phyloP scores from a whole-genome alignment of 2,113 vertebrate species.

The Suricata suricatta region DNA sequence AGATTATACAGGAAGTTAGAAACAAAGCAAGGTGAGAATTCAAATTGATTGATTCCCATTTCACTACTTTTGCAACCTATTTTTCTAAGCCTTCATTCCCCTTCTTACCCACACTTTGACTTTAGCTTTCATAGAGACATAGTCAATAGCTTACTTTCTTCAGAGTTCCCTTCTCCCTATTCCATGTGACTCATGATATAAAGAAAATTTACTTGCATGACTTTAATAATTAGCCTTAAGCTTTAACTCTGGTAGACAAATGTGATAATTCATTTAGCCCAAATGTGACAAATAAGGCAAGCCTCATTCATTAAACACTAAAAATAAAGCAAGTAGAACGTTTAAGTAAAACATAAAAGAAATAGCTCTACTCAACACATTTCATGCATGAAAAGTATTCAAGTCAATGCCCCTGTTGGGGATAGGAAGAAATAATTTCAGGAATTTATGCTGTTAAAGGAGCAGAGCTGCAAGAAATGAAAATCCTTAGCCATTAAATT shows the following conservation, averaged over 20 bases:
- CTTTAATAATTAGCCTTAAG: not conserved
- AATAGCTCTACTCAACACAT: not conserved
- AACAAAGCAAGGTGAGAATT: not conserved
- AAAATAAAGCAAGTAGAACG: not conserved
- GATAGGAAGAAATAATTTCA: not conserved
- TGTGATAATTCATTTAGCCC: constrained; percentile 20
- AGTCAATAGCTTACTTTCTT: not conserved
- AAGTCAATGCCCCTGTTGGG: not conserved
- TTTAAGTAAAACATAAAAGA: constrained; percentile 59
- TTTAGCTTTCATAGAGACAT: not conserved
- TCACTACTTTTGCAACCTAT: not conserved
- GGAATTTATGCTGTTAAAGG: not conserved
- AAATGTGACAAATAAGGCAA: constrained; percentile 8
- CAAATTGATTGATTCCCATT: not conserved
- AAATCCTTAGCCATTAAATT: constrained; percentile 22
- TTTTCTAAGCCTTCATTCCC: not conserved
- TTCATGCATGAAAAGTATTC: not conserved
- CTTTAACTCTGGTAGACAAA: constrained; percentile 42
- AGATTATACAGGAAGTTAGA: not conserved
- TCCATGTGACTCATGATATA: not conserved
- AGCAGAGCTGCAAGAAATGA: constrained; percentile 35
- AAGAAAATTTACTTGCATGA: not conserved
- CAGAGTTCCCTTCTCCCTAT: not conserved
- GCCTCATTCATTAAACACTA: constrained; percentile 45
- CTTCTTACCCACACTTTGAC: not conserved